Base-by-base conservation (phyloP, 2,113 vertebrate genomes). In the Condylura cristata region DNA sequence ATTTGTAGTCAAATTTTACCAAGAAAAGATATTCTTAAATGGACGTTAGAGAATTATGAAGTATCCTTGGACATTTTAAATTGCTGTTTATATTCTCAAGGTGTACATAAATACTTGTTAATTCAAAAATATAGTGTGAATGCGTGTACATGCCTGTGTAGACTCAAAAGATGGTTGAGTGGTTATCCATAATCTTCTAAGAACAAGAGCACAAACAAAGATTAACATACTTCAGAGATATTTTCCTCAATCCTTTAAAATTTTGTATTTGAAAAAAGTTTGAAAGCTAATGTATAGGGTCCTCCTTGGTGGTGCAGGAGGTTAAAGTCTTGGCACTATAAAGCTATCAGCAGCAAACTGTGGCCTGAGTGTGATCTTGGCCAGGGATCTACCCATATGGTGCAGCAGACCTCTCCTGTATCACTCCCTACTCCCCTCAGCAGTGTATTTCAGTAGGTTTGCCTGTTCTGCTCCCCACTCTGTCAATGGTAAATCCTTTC, bases 211-310 rank as follows among this genome's bases (percentile, higher is more conserved):
- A 1, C 65, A 58, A 63, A 28, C 41, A 90, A 7, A 89, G 1
- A 34, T 6, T 51, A 2, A 39, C 26, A 28, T 16, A 37, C 65
- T 20, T 74, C 13, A 46, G 2, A 66, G 9, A 30, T 14, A 1
- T 74, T 84, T 79, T 68, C 61, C 48, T 92, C 32, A 83, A 22
- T 13, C 34, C 83, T 44, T 51, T 71, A 83, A 91, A 39, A 18
- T 20, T 74, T 41, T 80, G 16, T 58, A 48, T 81, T 90, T 90
- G 10, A 20, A 79, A 84, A 87, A 34, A n/a, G 1, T 18, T 74
- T 74, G 66, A 1, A 86, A 74, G 14, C 72, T 85, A 76, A 53
- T 90, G 22, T 75, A 10, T 63, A 93, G 84, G n/a, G n/a, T n/a
- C n/a, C n/a, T n/a, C n/a, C n/a, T n/a, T n/a, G n/a, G n/a, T n/a